Base-by-base conservation (phyloP, 2,113 vertebrate species). In the Anguilla japonica region DNA sequence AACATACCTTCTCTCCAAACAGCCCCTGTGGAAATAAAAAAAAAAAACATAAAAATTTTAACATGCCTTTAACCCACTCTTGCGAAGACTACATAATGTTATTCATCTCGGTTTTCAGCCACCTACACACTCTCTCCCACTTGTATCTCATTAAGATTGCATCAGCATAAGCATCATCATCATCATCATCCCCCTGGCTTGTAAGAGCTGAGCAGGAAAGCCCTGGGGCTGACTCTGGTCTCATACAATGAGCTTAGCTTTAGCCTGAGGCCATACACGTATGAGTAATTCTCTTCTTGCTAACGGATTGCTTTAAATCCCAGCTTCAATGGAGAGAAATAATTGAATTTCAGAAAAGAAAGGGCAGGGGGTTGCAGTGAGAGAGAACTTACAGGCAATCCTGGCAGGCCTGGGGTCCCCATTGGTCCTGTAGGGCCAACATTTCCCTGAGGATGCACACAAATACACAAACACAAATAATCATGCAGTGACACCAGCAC, bases 1-100 rank as follows among this genome's bases (percentile, higher is more conserved):
- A 16, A 89, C 95, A 89, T 90, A 97, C 96, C 91, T 96, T 96
- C 86, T 90, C 91, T 93, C 96, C 96, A 0, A 94, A 93, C 63
- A 92, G 87, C 56, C 96, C 96, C 96, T 97, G 89, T 79, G 88
- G 60, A 91, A 83, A 87, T n/a, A 91, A 89, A 46, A 9, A 26
- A 67, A 22, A 20, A 26, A 26, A 2, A 67, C 5, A 1, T 60
- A 11, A 60, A 60, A 2, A 60, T 60, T 60, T 20, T 0, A 26
- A 67, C 20, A 26, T 0, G 3, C 7, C 60, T 67, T 67, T 67
- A 7, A 67, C 60, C 60, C 60, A 5, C 60, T 3, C 1, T 22
- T 22, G 4, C 20, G 5, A 16, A 26, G 60, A 26, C 60, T 22
- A 26, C 15, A 82, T 46, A 46, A 46, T 29, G 53, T 83, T 84